A percentile compares a stretch with the other conserved stretches of the same genome.
Conservation (phyloP, 2,888 invertebrate genomes). For the Gnatocerus cornutus region DNA sequence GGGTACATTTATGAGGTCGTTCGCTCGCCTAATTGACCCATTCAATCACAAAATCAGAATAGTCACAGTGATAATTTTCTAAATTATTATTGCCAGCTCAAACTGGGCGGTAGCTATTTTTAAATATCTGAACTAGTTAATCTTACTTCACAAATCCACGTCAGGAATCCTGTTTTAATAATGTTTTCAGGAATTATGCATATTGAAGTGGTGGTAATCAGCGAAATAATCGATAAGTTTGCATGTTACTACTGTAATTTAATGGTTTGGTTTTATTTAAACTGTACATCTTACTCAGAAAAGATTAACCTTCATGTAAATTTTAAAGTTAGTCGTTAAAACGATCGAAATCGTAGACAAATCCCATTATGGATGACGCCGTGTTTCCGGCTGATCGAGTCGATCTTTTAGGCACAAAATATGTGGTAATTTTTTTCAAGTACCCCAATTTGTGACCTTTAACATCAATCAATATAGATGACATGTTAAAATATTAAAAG, state of each 20-base stretch:
- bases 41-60: constrained; percentile 16
- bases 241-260: constrained; percentile 43
- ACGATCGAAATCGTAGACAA: constrained; percentile 38
- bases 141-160: no score
- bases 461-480: constrained; percentile 36
- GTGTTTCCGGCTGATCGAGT: constrained; percentile 43
- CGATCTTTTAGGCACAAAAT: constrained; percentile 27
- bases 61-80: neutral
- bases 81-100: no score
- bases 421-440: constrained; percentile 25
- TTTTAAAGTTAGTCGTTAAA: constrained; percentile 51
- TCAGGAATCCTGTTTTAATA: no score
- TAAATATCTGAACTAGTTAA: no score
- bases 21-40: constrained; percentile 17
- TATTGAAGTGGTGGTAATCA: constrained; percentile 30
- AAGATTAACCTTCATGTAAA: constrained; percentile 54
- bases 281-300: constrained; percentile 44
- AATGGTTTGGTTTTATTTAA: constrained; percentile 44
- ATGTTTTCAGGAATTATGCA: constrained; percentile 34
- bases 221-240: constrained; percentile 41
- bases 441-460: constrained; percentile 35
- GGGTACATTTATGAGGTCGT: constrained; percentile 17
- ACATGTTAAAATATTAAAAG: neutral
- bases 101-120: no score
- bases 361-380: constrained; percentile 44